Conservation (phyloP, 2,113 vertebrate genomes). For the Tonatia bakeri region DNA sequence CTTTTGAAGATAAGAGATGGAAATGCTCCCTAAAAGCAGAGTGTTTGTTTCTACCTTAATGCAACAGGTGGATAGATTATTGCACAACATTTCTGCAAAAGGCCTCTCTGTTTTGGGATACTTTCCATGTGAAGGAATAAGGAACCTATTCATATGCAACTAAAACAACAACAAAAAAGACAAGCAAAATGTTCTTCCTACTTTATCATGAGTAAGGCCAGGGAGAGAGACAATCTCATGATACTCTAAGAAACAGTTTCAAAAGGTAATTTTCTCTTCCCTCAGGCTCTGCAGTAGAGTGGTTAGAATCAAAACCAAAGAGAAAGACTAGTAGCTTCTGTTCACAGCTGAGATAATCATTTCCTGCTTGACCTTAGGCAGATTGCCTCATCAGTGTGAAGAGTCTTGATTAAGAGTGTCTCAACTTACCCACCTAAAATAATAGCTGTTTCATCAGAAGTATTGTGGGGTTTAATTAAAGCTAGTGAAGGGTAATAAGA, state of each 20-base stretch:
- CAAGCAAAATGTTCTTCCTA: neutral
- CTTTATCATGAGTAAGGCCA: neutral
- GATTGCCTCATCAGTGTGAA: constrained; percentile 52
- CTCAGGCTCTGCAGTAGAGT: constrained; percentile 32
- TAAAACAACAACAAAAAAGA: neutral
- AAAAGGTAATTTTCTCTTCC: constrained; percentile 55
- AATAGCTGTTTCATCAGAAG: constrained; percentile 59
- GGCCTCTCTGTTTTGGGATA: constrained; percentile 38
- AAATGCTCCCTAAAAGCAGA: neutral
- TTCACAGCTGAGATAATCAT: constrained; percentile 35
- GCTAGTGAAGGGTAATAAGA: constrained; percentile 55
- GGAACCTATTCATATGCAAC: neutral
- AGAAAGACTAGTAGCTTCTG: neutral
- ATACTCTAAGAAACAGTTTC: neutral
- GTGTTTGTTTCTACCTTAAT: neutral
- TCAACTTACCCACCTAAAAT: constrained; percentile 66
- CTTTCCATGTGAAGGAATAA: neutral
- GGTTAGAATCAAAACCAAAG: neutral
- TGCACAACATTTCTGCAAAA: neutral
- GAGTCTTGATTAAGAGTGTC: constrained; percentile 55
- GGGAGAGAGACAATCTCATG: neutral
- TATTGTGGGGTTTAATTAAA: constrained; percentile 61
- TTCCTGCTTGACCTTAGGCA: constrained; percentile 66
- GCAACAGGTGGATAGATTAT: constrained; percentile 24
- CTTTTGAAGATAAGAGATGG: constrained; percentile 46